Base-by-base conservation (phyloP, 1,140 invertebrate genomes). In the Psix sp. region DNA sequence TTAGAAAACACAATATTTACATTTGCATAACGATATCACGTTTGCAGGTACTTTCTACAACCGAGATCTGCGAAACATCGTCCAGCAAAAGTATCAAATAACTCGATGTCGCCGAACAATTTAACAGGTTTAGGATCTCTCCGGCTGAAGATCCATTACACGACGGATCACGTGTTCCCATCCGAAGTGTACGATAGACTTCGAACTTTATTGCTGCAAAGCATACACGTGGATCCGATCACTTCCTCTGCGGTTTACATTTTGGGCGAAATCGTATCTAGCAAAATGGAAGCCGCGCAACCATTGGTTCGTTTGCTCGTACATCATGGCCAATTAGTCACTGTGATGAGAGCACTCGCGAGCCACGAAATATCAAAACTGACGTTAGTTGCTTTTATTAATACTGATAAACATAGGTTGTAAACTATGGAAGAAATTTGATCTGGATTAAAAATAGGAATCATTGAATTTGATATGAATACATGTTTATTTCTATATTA, bases 281-380 rank as follows among this genome's bases (percentile, higher is more conserved):
- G 91, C 77, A 95, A 95, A 86, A 92, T 94, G 82, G 94, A 96
- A 82, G 93, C 94, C 48, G 95, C 94, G 1, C 94, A 96, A 81
- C 94, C 95, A 1, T 87, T 96, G 36, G 94, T 96, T 29, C 89
- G 93, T 68, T 89, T 97, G 60, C 94, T 96, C 78, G 91, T 95
- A 40, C 93, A 96, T 82, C 92, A 95, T 84, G 92, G 92, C 67
- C 91, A 93, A 88, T 91, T 96, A 75, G 93, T 96, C 43, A 92
- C 93, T 31, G 91, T 96, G 45, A 93, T 96, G 62, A 90, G 90
- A 79, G 90, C 91, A 20, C 88, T 97, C 48, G 95, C 95, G 21
- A 91, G 93, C 82, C 91, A 93, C 73, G 95, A 97, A 88, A 95
- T 96, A 82, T 94, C 94, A 14, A 93, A 93, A 84, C 90, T 95